Conservation (phyloP, 1,140 invertebrate genomes). For the Eriocheir sinensis region DNA sequence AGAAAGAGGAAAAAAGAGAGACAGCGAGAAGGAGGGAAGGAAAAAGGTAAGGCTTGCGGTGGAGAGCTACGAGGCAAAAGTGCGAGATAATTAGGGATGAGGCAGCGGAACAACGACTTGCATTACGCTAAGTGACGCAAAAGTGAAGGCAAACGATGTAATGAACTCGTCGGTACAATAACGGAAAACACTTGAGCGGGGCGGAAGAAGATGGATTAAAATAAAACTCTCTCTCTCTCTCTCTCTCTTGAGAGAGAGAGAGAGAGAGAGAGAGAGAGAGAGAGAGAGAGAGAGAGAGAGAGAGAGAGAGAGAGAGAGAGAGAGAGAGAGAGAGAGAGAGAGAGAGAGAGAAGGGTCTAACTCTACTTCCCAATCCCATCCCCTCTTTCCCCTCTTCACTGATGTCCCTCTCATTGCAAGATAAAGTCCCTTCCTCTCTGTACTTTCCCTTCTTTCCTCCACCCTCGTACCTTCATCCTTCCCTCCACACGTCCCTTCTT, state of each 20-base stretch:
- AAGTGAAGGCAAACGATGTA: background rate
- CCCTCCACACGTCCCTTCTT: no score
- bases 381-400: background rate
- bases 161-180: slow-evolving; percentile 13
- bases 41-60: no score
- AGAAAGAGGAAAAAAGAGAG: background rate
- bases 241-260: no score
- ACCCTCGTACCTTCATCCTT: background rate
- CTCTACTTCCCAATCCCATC: no score
- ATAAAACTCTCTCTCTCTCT: no score
- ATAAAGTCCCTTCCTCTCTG: no score
- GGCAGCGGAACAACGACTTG: background rate
- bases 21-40: background rate
- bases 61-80: no score
- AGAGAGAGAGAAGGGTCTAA: background rate
- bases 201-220: slow-evolving; percentile 23
- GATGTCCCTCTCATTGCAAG: no score
- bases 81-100: background rate
- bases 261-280: slow-evolving; percentile 37
- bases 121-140: background rate
- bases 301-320: slow-evolving; percentile 12
- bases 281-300: slow-evolving; percentile 48
- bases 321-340: slow-evolving; percentile 17
- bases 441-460: background rate
- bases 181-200: background rate